Conservation (phyloP, 2,888 invertebrate species). For the Eledone cirrhosa region DNA sequence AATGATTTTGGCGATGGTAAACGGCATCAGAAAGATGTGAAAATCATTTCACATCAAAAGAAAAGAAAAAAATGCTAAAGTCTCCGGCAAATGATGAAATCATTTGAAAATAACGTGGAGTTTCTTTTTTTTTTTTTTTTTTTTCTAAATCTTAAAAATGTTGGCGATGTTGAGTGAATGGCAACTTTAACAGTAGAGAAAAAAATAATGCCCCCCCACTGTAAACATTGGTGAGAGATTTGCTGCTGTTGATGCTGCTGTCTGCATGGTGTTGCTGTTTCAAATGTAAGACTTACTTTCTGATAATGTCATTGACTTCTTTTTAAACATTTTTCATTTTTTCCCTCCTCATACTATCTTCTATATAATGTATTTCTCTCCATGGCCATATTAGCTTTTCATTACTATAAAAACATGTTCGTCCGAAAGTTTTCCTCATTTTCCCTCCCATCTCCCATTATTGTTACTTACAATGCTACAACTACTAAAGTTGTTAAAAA, state of each 20-base stretch:
- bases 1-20: not conserved
- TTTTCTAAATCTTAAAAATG: too few relatives aligned
- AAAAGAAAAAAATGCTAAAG: too few relatives aligned
- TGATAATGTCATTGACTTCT: constrained; percentile 25
- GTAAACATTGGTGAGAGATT: not conserved
- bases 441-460: not conserved
- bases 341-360: not conserved
- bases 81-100: not conserved
- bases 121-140: too few relatives aligned
- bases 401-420: constrained; percentile 3
- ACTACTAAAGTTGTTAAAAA: not conserved
- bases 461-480: not conserved
- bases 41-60: too few relatives aligned
- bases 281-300: constrained; percentile 25
- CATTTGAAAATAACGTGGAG: not conserved
- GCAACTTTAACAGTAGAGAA: not conserved
- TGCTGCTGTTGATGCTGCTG: constrained; percentile 25
- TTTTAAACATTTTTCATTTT: too few relatives aligned
- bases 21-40: not conserved
- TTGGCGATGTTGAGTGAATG: constrained; percentile 14
- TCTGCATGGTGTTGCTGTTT: constrained; percentile 26
- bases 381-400: constrained; percentile 13
- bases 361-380: not conserved
- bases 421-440: constrained; percentile 4
- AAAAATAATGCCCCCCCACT: not conserved